A percentile compares a stretch with the other conserved stretches of the same genome.
Conservation (phyloP, 2,113 vertebrate species). For the Leptodactylus fuscus region DNA sequence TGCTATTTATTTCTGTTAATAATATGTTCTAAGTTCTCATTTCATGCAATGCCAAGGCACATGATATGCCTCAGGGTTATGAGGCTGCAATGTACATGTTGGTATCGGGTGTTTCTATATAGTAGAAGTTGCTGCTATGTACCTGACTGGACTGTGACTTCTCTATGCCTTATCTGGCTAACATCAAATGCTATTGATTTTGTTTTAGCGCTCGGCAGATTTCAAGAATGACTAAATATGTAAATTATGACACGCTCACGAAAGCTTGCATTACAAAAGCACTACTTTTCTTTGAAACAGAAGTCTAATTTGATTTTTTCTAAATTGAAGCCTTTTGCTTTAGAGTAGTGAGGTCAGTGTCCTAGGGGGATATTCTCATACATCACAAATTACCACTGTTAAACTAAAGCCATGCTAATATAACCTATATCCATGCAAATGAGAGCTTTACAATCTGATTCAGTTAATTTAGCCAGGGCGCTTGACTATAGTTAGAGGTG, state of each 20-base stretch:
- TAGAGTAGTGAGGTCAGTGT: constrained; percentile 47
- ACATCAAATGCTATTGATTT: constrained; percentile 34
- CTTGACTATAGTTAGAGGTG: constrained; percentile 56
- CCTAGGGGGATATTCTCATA: constrained; percentile 58
- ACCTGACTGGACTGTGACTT: constrained; percentile 47
- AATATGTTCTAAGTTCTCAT: constrained; percentile 40
- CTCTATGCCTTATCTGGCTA: constrained; percentile 38
- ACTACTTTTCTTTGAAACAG: constrained; percentile 53
- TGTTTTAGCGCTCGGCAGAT: constrained; percentile 36
- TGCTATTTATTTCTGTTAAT: constrained; percentile 46
- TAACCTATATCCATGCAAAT: constrained; percentile 61
- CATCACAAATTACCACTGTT: constrained; percentile 58
- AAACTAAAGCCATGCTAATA: constrained; percentile 60
- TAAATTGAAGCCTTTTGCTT: constrained; percentile 55
- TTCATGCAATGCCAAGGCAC: constrained; percentile 39
- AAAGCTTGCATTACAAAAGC: constrained; percentile 57
- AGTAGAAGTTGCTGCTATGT: constrained; percentile 20
- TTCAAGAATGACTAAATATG: constrained; percentile 44
- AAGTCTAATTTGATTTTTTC: constrained; percentile 59
- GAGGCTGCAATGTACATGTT: background rate
- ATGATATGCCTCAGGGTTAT: constrained; percentile 43
- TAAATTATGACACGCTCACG: constrained; percentile 44
- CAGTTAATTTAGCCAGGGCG: constrained; percentile 44
- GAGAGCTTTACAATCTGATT: constrained; percentile 56
- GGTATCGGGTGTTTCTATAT: constrained; percentile 31